Evolutionary conservation across 2,113 vertebrate species (phyloP).

Genomic region (Microcebus tavaratra): DNA sequence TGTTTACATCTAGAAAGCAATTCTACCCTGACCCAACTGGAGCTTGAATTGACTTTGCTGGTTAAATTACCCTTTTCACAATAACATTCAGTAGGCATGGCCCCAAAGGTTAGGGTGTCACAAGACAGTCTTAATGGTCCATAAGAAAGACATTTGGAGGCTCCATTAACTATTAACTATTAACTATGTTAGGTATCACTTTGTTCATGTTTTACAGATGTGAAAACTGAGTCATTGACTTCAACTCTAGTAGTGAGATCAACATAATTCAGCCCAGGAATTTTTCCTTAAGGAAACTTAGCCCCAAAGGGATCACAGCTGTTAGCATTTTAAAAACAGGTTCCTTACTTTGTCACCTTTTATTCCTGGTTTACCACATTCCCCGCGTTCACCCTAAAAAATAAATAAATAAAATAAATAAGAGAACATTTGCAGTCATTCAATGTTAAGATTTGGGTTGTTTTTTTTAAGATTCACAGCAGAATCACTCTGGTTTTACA

Average conservation of each 20-base stretch:
- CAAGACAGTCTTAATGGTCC: not conserved
- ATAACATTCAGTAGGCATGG: not conserved
- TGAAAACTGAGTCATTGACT: slow-evolving; percentile 34
- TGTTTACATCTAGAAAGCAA: not conserved
- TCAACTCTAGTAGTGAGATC: not conserved
- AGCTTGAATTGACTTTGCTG: not conserved
- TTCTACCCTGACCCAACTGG: not conserved
- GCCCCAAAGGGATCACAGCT: not conserved
- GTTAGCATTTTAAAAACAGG: slow-evolving; percentile 48
- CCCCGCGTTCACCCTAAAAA: slow-evolving; percentile 89
- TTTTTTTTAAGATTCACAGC: not conserved
- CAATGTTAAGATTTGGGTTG: not conserved
- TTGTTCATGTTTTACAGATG: slow-evolving; percentile 42
- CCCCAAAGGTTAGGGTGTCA: not conserved
- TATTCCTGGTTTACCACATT: slow-evolving; percentile 90
- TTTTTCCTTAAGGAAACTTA: not conserved
- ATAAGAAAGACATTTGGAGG: not conserved
- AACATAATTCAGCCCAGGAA: slow-evolving; percentile 19
- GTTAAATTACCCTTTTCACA: slow-evolving; percentile 35
- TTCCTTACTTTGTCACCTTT: slow-evolving; percentile 89
- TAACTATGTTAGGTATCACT: not conserved
- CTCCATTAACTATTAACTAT: not conserved
- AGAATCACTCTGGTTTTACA: not conserved
- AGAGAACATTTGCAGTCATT: not conserved
- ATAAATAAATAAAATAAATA: slow-evolving; percentile 74